Evolutionary conservation across 2,888 invertebrate species (phyloP).

Genomic region (Zygaena filipendulae): DNA sequence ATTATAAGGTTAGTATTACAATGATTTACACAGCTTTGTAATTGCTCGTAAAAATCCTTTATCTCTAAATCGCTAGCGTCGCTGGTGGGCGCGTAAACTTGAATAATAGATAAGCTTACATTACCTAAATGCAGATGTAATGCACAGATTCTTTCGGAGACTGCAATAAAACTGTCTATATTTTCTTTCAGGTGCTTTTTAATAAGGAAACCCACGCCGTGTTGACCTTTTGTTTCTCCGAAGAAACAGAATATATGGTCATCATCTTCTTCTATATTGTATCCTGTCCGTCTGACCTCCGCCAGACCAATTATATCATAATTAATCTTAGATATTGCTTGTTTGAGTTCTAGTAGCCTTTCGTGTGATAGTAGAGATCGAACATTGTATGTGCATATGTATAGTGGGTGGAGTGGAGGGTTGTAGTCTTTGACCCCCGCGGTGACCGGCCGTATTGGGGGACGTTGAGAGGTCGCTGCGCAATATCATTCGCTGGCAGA

Average conservation of each 20-base stretch:
- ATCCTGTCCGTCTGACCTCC: slow-evolving; percentile 5
- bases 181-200: slow-evolving; percentile 5
- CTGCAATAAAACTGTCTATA: slow-evolving; percentile 8
- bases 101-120: slow-evolving; percentile 6
- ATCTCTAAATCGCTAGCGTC: slow-evolving; percentile 5
- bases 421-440: slow-evolving; percentile 9
- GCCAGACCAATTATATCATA: slow-evolving; percentile 7
- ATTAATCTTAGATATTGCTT: slow-evolving; percentile 6
- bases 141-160: slow-evolving; percentile 6
- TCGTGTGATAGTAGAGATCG: too few species aligned
- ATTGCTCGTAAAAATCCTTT: slow-evolving; percentile 7
- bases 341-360: slow-evolving; percentile 7
- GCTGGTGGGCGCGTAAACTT: slow-evolving; percentile 7
- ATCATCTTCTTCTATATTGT: slow-evolving; percentile 8
- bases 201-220: slow-evolving; percentile 11
- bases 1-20: slow-evolving; percentile 4
- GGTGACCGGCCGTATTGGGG: too few species aligned
- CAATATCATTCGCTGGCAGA: too few species aligned
- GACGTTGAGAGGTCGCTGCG: slow-evolving; percentile 4
- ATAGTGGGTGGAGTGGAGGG: slow-evolving; percentile 10
- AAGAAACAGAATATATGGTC: slow-evolving; percentile 9
- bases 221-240: slow-evolving; percentile 9
- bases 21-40: slow-evolving; percentile 3
- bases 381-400: slow-evolving; percentile 12
- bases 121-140: slow-evolving; percentile 6